Base-by-base conservation (phyloP, 2,113 vertebrate species). In the Gymnarchus niloticus region DNA sequence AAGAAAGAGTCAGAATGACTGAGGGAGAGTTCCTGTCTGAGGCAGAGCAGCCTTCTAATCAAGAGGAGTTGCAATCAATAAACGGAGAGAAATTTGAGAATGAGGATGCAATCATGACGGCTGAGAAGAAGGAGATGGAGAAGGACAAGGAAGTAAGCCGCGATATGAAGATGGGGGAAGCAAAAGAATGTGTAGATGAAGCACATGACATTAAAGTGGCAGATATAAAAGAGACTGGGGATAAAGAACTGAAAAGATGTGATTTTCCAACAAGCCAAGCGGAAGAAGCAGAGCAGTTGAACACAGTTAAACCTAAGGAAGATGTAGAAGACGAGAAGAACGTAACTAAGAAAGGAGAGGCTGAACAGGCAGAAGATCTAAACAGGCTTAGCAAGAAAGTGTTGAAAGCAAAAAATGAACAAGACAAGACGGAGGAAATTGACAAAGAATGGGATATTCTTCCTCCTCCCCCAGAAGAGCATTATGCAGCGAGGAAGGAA, bases 341-440 rank as follows among this genome's bases (percentile, higher is more conserved):
- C 65, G 94, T 93, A 37, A 91, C 96, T 87, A 96, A 97, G 90
- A 98, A 98, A 89, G 97, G 96, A 41, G 97, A 98, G 87, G 89
- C 97, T 84, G 97, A 98, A 89, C 96, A 96, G 85, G 95, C 95
- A n/a, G 97, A 97, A 89, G 97, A 96, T 89, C 91, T 93, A 51
- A 93, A 95, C 49, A 93, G 90, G 6, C 94, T 93, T 87, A 93
- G 93, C 76, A 94, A 95, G 87, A 93, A 95, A 90, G 93, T 92
- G 88, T 87, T 93, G 44, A 93, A 92, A 81, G 12, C 85, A n/a
- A 77, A 88, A 23, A 88, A 37, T 57, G 87, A 94, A 93, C 88
- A 92, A 87, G 85, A 89, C 89, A 85, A 89, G 90, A 48, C 89
- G 91, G 83, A 92, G 87, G 88, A 89, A 83, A 73, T 89, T 37